Evolutionary conservation across 2,888 invertebrate genomes (phyloP).

Genomic region (Apamea sordens): DNA sequence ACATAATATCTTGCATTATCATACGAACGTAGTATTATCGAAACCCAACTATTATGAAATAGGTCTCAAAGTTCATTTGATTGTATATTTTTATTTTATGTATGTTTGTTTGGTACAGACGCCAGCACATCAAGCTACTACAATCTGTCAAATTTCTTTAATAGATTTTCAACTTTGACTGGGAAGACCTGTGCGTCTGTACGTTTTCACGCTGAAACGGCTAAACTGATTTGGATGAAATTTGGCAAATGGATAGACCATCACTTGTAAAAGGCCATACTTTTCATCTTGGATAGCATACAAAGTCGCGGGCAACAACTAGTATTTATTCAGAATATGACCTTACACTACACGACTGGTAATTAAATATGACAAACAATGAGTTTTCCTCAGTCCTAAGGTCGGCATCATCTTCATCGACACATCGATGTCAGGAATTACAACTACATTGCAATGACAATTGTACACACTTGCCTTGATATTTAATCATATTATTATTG

Average conservation of each 20-base stretch:
- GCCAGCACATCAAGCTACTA: no score
- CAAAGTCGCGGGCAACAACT: background rate
- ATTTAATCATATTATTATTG: constrained; percentile 26
- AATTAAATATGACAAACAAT: constrained; percentile 42
- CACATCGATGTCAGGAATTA: constrained; percentile 63
- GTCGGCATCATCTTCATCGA: constrained; percentile 50
- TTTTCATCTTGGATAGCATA: background rate
- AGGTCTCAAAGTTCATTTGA: background rate
- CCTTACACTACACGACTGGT: constrained; percentile 18
- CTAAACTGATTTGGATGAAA: background rate
- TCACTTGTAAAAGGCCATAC: background rate
- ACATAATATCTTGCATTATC: no score
- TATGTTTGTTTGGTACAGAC: background rate
- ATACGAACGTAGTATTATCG: no score
- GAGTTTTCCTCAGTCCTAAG: constrained; percentile 61
- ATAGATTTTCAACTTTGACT: no score
- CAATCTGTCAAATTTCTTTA: no score
- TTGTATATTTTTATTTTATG: background rate
- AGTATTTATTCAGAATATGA: background rate
- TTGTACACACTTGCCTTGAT: constrained; percentile 53
- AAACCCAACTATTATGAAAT: no score
- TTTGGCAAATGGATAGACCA: background rate
- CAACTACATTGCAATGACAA: constrained; percentile 47
- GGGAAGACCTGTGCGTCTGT: no score
- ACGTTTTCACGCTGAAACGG: background rate